phyloP scores from a whole-genome alignment of 2,113 vertebrate species.

The Aviceda subcristata region DNA sequence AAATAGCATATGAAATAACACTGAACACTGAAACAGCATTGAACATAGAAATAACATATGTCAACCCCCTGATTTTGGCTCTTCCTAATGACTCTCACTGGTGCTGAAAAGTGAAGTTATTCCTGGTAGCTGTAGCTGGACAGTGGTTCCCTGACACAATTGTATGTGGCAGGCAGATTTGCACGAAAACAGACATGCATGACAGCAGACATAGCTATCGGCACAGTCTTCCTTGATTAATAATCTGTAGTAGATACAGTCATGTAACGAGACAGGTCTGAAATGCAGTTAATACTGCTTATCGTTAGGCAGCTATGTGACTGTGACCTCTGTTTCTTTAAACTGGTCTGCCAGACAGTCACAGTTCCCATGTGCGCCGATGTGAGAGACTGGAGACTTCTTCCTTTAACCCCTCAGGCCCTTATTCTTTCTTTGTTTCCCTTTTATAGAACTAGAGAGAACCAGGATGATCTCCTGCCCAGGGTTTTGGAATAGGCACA shows the following conservation, averaged over 20 bases:
- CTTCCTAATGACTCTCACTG: not conserved
- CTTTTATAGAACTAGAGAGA: not conserved
- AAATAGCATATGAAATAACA: not conserved
- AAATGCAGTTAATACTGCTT: not conserved
- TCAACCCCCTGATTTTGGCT: not conserved
- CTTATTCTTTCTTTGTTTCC: not conserved
- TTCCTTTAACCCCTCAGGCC: not conserved
- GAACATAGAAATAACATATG: not conserved
- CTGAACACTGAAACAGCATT: not conserved
- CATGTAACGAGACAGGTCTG: not conserved
- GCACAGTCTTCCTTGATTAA: not conserved
- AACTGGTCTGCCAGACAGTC: not conserved
- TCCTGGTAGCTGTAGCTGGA: not conserved
- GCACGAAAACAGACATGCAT: not conserved
- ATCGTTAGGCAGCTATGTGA: not conserved
- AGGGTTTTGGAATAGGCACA: not conserved
- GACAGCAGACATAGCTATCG: not conserved
- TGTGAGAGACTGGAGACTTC: not conserved
- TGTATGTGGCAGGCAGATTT: not conserved
- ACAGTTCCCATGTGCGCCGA: not conserved
- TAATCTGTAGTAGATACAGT: not conserved
- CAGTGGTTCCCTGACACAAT: not conserved
- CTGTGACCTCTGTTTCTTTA: not conserved
- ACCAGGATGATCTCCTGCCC: not conserved
- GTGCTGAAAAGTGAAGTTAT: not conserved